A percentile compares a stretch with the other conserved stretches of the same genome.
Conservation (phyloP, 2,797 vertebrate genomes). For the Amazona ochrocephala region DNA sequence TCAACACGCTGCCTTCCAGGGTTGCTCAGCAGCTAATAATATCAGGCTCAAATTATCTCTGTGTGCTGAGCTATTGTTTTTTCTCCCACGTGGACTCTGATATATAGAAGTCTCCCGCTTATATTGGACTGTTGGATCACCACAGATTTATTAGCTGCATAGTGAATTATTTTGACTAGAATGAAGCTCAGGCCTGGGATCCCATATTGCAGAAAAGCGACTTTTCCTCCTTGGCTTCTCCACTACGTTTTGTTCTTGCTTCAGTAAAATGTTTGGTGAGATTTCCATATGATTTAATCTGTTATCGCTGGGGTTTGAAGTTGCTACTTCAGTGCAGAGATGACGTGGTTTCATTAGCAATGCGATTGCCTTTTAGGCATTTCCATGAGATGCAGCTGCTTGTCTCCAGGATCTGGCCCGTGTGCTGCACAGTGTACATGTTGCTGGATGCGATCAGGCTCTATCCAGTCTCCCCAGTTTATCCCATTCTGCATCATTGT, state of each 20-base stretch:
- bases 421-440: fast-evolving
- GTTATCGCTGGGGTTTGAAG: not conserved
- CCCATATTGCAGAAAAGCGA: not conserved
- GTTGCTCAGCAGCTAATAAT: slow-evolving; percentile 46
- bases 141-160: not conserved
- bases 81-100: not conserved
- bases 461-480: not conserved
- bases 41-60: slow-evolving; percentile 45
- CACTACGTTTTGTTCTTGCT: not conserved
- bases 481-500: not conserved
- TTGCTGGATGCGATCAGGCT: not conserved
- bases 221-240: not conserved
- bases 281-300: not conserved
- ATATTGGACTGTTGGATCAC: not conserved
- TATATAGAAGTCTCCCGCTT: not conserved
- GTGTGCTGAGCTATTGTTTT: slow-evolving; percentile 25
- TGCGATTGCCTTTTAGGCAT: fast-evolving
- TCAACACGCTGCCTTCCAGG: slow-evolving; percentile 33
- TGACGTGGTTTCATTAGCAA: not conserved
- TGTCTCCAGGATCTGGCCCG: not conserved
- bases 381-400: not conserved
- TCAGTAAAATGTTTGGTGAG: not conserved
- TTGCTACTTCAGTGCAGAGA: not conserved
- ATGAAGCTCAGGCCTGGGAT: not conserved
- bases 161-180: not conserved